Evolutionary conservation across 2,888 invertebrate genomes (phyloP).

Genomic region (Xestia xanthographa): DNA sequence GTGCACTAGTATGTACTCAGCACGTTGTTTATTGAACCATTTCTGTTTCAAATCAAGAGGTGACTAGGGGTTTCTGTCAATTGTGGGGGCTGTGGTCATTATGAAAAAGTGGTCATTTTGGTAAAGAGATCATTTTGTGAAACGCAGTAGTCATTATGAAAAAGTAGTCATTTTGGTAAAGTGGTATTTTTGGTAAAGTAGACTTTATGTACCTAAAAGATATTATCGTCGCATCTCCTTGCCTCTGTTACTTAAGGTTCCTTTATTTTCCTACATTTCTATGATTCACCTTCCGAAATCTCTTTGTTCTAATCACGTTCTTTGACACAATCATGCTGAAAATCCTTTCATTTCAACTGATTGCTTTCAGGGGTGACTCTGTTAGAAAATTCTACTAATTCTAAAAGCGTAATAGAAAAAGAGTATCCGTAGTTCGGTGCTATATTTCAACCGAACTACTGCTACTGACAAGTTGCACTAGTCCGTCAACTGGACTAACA

Average conservation of each 20-base stretch:
- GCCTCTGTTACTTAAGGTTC: neutral
- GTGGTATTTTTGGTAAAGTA: too few species aligned
- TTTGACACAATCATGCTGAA: neutral
- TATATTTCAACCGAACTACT: too few species aligned
- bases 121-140: too few species aligned
- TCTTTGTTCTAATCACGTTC: neutral
- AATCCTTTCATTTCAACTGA: neutral
- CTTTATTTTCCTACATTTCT: neutral
- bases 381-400: neutral
- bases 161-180: too few species aligned
- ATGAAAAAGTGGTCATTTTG: too few species aligned
- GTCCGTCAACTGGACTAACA: too few species aligned
- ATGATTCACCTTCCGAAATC: neutral
- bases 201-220: too few species aligned
- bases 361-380: neutral
- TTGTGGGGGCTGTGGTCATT: too few species aligned
- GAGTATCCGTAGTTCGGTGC: too few species aligned
- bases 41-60: neutral
- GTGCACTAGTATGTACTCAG: neutral
- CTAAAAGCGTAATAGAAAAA: too few species aligned
- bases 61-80: neutral
- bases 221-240: neutral
- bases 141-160: too few species aligned
- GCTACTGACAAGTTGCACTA: too few species aligned
- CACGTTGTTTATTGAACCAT: neutral